Evolutionary conservation across 2,113 vertebrate genomes (phyloP).

Genomic region (Perccottus glenii): DNA sequence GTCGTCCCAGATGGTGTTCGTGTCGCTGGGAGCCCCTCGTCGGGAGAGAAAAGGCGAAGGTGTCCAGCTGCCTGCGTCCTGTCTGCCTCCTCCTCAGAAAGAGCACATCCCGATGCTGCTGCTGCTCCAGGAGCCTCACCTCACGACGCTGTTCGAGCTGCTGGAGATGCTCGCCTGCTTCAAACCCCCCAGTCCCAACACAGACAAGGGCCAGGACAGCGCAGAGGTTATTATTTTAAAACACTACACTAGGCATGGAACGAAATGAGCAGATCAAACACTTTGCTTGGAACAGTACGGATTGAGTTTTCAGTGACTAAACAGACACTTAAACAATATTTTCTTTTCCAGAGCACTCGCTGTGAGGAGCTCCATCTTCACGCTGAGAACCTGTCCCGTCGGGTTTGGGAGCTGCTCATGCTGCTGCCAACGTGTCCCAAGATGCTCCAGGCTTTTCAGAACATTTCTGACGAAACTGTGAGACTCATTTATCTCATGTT

Average conservation of each 20-base stretch:
- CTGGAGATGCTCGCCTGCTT: slow-evolving; percentile 98
- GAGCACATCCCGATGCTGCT: slow-evolving; percentile 99
- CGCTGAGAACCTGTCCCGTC: slow-evolving; percentile 95
- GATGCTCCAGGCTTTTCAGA: slow-evolving; percentile 98
- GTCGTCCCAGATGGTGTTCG: slow-evolving; percentile 92
- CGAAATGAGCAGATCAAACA: too few species aligned
- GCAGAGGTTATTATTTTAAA: slow-evolving; percentile 80
- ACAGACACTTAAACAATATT: neutral
- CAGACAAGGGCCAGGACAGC: slow-evolving; percentile 80
- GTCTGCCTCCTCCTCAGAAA: slow-evolving; percentile 95
- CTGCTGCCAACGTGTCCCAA: slow-evolving; percentile 97
- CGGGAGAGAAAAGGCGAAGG: slow-evolving; percentile 96
- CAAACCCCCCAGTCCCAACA: slow-evolving; percentile 89
- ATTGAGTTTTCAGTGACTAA: too few species aligned
- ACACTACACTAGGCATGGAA: too few species aligned
- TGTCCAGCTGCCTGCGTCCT: slow-evolving; percentile 96
- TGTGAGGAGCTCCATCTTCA: slow-evolving; percentile 98
- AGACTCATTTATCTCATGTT: slow-evolving; percentile 23
- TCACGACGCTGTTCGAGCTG: slow-evolving; percentile 96
- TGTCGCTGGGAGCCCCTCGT: slow-evolving; percentile 94
- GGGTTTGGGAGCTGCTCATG: slow-evolving; percentile 98
- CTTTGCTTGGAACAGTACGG: too few species aligned
- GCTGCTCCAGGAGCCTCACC: slow-evolving; percentile 96
- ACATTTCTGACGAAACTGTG: slow-evolving; percentile 95
- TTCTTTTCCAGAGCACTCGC: slow-evolving; percentile 80